phyloP scores from a whole-genome alignment of 2,797 vertebrate species.

The Ctenochaetus hawaiiensis region DNA sequence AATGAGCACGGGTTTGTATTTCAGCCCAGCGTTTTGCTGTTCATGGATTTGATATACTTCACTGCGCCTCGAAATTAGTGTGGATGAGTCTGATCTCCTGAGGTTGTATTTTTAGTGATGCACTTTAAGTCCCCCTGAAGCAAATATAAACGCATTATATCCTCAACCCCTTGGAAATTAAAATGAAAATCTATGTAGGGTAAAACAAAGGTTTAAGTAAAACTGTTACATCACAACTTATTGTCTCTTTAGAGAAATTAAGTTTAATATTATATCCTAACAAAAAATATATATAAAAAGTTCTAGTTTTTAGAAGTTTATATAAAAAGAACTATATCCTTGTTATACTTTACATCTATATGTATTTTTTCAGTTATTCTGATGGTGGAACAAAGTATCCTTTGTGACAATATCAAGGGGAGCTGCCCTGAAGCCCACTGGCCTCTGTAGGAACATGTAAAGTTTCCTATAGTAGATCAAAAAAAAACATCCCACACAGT shows the following conservation, averaged over 20 bases:
- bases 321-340: not conserved
- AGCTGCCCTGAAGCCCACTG: not conserved
- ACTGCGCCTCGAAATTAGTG: slow-evolving; percentile 13
- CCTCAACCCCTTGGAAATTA: slow-evolving; percentile 4
- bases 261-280: slow-evolving; percentile 10
- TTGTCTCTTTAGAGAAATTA: slow-evolving; percentile 10
- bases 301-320: slow-evolving; percentile 25
- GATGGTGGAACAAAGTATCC: not conserved
- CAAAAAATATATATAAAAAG: not conserved
- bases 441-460: not conserved
- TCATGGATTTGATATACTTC: slow-evolving; percentile 2
- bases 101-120: slow-evolving; percentile 16
- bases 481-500: not conserved
- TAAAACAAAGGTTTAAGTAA: slow-evolving; percentile 8
- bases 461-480: not conserved
- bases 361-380: not conserved
- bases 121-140: slow-evolving; percentile 31
- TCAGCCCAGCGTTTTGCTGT: slow-evolving; percentile 5
- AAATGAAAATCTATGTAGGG: slow-evolving; percentile 10
- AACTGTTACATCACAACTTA: slow-evolving; percentile 1
- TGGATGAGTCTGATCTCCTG: slow-evolving; percentile 8
- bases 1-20: slow-evolving; percentile 14
- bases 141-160: slow-evolving; percentile 8
- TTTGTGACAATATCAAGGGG: not conserved
- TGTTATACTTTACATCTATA: not conserved